phyloP scores from a whole-genome alignment of 2,797 vertebrate genomes.

The Helicolenus hilgendorfi region DNA sequence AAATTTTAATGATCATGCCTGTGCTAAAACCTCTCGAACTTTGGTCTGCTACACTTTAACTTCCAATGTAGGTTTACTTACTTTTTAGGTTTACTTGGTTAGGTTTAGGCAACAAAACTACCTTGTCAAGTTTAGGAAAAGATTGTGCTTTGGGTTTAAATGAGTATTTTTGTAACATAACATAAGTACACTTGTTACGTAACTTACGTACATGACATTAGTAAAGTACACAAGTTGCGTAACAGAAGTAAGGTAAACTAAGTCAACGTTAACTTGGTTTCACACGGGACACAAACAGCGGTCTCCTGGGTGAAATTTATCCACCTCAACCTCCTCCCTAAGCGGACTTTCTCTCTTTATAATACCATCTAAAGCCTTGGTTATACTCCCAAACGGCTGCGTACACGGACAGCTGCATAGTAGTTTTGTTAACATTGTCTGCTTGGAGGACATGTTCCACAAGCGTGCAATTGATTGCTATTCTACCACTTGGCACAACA shows the following conservation, averaged over 20 bases:
- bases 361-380: not conserved
- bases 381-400: too few species aligned
- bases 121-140: too few species aligned
- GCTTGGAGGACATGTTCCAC: not conserved
- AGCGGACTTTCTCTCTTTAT: not conserved
- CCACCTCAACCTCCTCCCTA: not conserved
- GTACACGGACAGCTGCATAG: not conserved
- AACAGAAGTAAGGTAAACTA: not conserved
- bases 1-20: not conserved
- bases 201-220: not conserved
- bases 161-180: too few species aligned
- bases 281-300: not conserved
- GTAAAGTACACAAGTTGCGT: not conserved
- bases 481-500: not conserved
- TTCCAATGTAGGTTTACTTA: too few species aligned
- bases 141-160: too few species aligned
- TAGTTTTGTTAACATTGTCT: not conserved
- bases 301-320: too few species aligned
- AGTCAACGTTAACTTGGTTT: not conserved
- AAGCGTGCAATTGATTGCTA: not conserved
- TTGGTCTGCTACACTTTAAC: too few species aligned
- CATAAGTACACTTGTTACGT: too few species aligned
- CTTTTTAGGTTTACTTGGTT: not conserved
- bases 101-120: too few species aligned
- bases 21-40: rapidly evolving